Evolutionary conservation across 2,888 invertebrate genomes (phyloP).

Genomic region (Caenorhabditis doughertyi): DNA sequence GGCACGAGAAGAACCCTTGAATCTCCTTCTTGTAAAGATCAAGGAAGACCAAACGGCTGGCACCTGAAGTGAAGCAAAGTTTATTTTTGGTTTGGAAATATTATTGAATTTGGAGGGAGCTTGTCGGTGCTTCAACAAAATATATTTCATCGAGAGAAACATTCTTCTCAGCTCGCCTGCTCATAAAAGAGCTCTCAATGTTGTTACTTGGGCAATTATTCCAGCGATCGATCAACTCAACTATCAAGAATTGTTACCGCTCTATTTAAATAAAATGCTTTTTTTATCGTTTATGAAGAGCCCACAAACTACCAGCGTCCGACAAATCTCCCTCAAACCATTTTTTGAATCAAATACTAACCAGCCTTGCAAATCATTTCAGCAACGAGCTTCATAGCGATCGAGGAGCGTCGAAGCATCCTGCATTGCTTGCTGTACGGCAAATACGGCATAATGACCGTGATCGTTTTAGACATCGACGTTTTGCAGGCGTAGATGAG

Average conservation of each 20-base stretch:
- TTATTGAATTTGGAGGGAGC: too few relatives aligned
- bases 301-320: too few relatives aligned
- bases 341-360: constrained; percentile 64
- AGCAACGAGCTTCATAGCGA: constrained; percentile 95
- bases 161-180: too few relatives aligned
- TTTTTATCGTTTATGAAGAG: too few relatives aligned
- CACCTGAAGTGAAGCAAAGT: constrained; percentile 84
- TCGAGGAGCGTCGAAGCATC: constrained; percentile 98
- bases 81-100: not conserved
- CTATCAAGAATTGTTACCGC: too few relatives aligned
- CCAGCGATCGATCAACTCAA: too few relatives aligned
- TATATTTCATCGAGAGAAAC: too few relatives aligned
- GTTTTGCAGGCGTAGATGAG: constrained; percentile 99
- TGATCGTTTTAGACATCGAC: constrained; percentile 95
- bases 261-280: too few relatives aligned
- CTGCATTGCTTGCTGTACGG: constrained; percentile 98
- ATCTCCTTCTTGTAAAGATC: constrained; percentile 99
- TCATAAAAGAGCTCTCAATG: too few relatives aligned
- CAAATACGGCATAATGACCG: constrained; percentile 94
- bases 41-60: constrained; percentile 98
- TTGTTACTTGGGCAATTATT: too few relatives aligned
- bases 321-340: too few relatives aligned
- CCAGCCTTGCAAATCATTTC: constrained; percentile 94
- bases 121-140: too few relatives aligned
- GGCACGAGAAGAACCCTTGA: constrained; percentile 98